Percentiles rank a stretch among this genome's conserved stretches.
Conservation (phyloP, 2,888 invertebrate genomes). For the Oeneis ivallda region DNA sequence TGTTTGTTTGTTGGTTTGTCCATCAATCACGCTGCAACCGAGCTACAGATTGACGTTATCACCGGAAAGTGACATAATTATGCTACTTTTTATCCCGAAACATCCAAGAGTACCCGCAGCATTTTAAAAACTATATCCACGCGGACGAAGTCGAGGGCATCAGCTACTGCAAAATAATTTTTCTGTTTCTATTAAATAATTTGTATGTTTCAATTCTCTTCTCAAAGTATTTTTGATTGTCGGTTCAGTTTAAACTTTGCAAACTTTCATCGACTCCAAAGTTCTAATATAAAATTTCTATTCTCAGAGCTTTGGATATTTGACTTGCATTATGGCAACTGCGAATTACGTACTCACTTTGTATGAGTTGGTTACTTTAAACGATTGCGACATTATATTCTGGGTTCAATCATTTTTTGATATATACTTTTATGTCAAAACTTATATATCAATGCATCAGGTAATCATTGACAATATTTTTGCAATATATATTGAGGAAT, state of each 20-base stretch:
- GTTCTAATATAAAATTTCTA: not conserved
- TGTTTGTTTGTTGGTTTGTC: too few species aligned
- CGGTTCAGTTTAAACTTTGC: not conserved
- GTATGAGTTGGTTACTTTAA: conserved; percentile 66
- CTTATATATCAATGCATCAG: conserved; percentile 64
- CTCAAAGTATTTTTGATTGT: not conserved
- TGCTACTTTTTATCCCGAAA: too few species aligned
- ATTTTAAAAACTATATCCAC: too few species aligned
- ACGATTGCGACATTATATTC: conserved; percentile 58
- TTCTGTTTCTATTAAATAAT: too few species aligned
- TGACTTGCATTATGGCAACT: conserved; percentile 58
- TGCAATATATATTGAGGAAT: not conserved
- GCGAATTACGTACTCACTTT: conserved; percentile 57
- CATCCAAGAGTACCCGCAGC: too few species aligned
- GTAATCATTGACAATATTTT: conserved; percentile 44
- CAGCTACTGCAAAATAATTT: too few species aligned
- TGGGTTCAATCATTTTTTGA: conserved; percentile 66
- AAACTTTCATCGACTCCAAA: not conserved
- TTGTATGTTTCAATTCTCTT: too few species aligned
- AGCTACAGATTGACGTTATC: too few species aligned
- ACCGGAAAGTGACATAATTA: too few species aligned
- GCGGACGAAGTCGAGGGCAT: too few species aligned
- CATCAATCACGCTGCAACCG: too few species aligned
- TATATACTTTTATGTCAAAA: conserved; percentile 62
- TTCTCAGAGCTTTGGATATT: conserved; percentile 60